Evolutionary conservation across 2,113 vertebrate species (phyloP).

Genomic region (Turdus rufiventris): DNA sequence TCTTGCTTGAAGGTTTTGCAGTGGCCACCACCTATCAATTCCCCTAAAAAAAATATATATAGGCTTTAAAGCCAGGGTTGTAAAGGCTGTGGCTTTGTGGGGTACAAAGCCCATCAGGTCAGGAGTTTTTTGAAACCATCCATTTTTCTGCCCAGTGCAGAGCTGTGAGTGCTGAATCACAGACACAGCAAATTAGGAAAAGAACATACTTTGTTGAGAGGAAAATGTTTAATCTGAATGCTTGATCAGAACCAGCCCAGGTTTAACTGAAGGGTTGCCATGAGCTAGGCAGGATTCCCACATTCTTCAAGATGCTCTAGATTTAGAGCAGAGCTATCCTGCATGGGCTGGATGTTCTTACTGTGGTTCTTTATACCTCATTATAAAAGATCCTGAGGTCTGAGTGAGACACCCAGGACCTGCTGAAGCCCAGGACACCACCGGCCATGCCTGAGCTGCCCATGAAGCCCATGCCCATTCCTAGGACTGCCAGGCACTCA

Average conservation of each 20-base stretch:
- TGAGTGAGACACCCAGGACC: neutral
- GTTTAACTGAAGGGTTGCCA: neutral
- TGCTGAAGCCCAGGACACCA: neutral
- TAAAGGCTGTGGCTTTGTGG: neutral
- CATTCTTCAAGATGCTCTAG: neutral
- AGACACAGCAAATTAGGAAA: neutral
- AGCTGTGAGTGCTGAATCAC: neutral
- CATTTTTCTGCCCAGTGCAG: neutral
- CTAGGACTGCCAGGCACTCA: neutral
- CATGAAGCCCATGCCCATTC: neutral
- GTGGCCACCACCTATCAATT: neutral
- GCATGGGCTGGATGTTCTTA: neutral
- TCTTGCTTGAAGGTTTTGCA: neutral
- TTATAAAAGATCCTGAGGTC: neutral
- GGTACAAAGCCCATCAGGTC: neutral
- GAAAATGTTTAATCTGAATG: neutral
- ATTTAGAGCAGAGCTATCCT: neutral
- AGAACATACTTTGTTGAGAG: neutral
- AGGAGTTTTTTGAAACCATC: rapidly evolving
- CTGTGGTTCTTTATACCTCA: neutral
- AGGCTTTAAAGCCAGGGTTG: neutral
- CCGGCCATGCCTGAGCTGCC: neutral
- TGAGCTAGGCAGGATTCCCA: neutral
- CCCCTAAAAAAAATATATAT: neutral
- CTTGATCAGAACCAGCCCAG: neutral